A percentile compares a stretch with the other conserved stretches of the same genome.
phyloP scores from a whole-genome alignment of 1,140 invertebrate species.

The Cecropterus lyciades region DNA sequence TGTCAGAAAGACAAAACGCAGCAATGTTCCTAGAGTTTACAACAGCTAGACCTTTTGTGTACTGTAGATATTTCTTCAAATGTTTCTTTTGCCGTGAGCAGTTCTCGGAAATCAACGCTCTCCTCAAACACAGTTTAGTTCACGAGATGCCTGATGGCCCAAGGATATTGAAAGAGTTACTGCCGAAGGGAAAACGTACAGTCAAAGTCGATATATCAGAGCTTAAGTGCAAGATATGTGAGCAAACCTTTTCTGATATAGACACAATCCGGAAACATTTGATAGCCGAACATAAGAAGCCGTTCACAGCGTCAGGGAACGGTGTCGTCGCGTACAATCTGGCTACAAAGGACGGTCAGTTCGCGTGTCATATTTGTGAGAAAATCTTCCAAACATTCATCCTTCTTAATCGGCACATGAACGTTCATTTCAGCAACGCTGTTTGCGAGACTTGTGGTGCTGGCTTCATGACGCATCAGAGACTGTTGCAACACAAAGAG shows the following conservation, averaged over 20 bases:
- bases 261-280: slow-evolving; percentile 56
- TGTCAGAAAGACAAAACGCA: slow-evolving; percentile 63
- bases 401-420: slow-evolving; percentile 66
- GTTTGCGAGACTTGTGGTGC: slow-evolving; percentile 74
- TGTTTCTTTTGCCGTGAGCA: slow-evolving; percentile 67
- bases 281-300: slow-evolving; percentile 44
- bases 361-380: slow-evolving; percentile 59
- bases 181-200: slow-evolving; percentile 58
- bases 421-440: slow-evolving; percentile 65
- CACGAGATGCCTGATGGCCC: slow-evolving; percentile 39
- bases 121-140: slow-evolving; percentile 50
- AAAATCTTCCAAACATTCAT: slow-evolving; percentile 65
- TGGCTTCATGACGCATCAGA: slow-evolving; percentile 67
- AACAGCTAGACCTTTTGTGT: slow-evolving; percentile 59
- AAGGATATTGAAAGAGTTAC: slow-evolving; percentile 50
- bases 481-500: slow-evolving; percentile 64
- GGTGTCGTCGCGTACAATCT: slow-evolving; percentile 63
- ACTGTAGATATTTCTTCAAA: slow-evolving; percentile 64
- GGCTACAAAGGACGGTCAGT: slow-evolving; percentile 48
- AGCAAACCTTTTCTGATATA: slow-evolving; percentile 44
- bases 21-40: slow-evolving; percentile 55
- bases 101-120: slow-evolving; percentile 48
- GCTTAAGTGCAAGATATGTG: slow-evolving; percentile 58
- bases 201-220: slow-evolving; percentile 64
- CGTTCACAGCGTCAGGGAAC: slow-evolving; percentile 58